Conservation (phyloP, 2,113 vertebrate species). For the Sturnira hondurensis region DNA sequence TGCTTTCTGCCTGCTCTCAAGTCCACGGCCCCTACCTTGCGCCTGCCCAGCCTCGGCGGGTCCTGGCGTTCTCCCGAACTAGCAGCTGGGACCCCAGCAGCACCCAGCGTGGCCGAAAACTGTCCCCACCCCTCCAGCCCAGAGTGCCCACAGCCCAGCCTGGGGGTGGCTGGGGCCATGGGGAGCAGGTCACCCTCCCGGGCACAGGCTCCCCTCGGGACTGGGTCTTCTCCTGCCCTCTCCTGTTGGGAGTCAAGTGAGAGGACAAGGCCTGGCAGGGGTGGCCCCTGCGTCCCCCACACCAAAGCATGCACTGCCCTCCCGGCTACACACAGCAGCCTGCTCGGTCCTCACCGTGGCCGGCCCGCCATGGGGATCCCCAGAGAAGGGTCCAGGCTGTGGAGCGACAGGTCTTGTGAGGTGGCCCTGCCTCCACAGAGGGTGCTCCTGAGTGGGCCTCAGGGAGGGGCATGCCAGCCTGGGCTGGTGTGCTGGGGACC, state of each 20-base stretch:
- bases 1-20: rapidly evolving
- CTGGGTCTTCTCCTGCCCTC: background rate
- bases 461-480: background rate
- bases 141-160: too few species aligned
- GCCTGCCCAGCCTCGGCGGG: background rate
- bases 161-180: background rate
- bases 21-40: background rate
- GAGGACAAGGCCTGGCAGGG: background rate
- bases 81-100: background rate
- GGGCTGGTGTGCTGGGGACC: background rate
- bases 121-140: rapidly evolving
- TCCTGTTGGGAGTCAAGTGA: rapidly evolving
- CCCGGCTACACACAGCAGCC: rapidly evolving
- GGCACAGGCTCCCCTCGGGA: too few species aligned
- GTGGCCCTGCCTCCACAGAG: background rate
- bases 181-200: background rate
- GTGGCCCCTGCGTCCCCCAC: rapidly evolving
- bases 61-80: rapidly evolving
- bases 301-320: rapidly evolving
- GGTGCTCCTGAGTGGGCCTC: background rate
- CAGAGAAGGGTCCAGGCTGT: rapidly evolving
- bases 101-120: background rate
- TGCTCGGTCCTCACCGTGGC: rapidly evolving
- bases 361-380: rapidly evolving
- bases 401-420: rapidly evolving